Conservation (phyloP, 2,797 vertebrate species). For the Synaphobranchus kaupii region DNA sequence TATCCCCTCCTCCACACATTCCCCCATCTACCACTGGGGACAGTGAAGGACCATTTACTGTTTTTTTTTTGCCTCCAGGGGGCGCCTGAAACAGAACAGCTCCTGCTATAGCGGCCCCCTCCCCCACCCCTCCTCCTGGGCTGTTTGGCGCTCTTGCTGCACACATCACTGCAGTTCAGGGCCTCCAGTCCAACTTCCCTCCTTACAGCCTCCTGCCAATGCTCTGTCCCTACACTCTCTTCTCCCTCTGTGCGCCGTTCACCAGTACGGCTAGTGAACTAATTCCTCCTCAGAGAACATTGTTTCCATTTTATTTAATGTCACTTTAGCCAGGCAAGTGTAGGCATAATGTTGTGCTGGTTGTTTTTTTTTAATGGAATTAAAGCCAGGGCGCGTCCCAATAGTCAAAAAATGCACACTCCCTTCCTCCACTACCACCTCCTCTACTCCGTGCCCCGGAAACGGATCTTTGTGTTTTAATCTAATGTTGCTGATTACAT, state of each 20-base stretch:
- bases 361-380: not conserved
- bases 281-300: not conserved
- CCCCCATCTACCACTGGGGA: constrained; percentile 15
- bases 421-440: no score
- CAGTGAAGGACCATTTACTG: constrained; percentile 22
- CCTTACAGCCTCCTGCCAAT: constrained; percentile 51
- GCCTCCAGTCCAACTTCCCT: constrained; percentile 62
- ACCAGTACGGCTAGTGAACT: not conserved
- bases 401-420: no score
- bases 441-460: no score
- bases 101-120: not conserved
- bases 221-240: constrained; percentile 29
- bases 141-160: constrained; percentile 56
- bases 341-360: not conserved
- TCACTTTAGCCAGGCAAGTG: not conserved
- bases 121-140: constrained; percentile 44
- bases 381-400: no score
- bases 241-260: constrained; percentile 43
- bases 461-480: no score
- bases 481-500: no score
- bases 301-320: not conserved
- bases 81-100: constrained; percentile 36
- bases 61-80: constrained; percentile 44
- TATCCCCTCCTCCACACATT: not conserved
- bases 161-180: constrained; percentile 69